Evolutionary conservation across 2,888 invertebrate species (phyloP).

Genomic region (Ennomos quercinarius): DNA sequence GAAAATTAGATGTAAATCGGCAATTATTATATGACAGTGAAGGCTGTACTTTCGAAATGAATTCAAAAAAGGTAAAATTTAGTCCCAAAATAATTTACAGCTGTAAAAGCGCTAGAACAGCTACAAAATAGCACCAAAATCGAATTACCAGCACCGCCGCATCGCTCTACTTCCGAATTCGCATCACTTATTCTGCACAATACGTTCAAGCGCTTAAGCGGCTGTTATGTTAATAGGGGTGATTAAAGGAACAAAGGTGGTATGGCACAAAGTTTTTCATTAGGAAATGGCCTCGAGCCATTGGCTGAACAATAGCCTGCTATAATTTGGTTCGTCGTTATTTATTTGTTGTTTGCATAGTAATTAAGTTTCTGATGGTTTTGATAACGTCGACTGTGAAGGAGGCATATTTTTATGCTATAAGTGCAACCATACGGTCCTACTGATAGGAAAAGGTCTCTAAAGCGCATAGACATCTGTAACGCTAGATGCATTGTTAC

Average conservation of each 20-base stretch:
- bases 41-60: too few species aligned
- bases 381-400: conserved; percentile 8
- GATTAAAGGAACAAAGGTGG: conserved; percentile 53
- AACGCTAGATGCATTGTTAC: too few species aligned
- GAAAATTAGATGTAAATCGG: too few species aligned
- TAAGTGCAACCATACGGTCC: too few species aligned
- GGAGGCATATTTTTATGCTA: too few species aligned
- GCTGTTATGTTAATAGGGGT: conserved; percentile 54
- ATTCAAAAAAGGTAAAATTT: too few species aligned
- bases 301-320: conserved; percentile 43
- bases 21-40: too few species aligned
- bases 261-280: conserved; percentile 48
- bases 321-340: conserved; percentile 39
- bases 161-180: conserved; percentile 13
- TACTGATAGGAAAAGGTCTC: too few species aligned
- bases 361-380: conserved; percentile 36
- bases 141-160: conserved; percentile 22
- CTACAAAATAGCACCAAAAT: conserved; percentile 13
- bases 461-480: too few species aligned
- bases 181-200: conserved; percentile 29
- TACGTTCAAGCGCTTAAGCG: conserved; percentile 36
- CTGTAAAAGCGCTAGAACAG: conserved; percentile 10
- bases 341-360: conserved; percentile 42
- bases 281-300: conserved; percentile 45
- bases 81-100: too few species aligned